Base-by-base conservation (phyloP, 2,888 invertebrate genomes). In the Archips crataeganus region DNA sequence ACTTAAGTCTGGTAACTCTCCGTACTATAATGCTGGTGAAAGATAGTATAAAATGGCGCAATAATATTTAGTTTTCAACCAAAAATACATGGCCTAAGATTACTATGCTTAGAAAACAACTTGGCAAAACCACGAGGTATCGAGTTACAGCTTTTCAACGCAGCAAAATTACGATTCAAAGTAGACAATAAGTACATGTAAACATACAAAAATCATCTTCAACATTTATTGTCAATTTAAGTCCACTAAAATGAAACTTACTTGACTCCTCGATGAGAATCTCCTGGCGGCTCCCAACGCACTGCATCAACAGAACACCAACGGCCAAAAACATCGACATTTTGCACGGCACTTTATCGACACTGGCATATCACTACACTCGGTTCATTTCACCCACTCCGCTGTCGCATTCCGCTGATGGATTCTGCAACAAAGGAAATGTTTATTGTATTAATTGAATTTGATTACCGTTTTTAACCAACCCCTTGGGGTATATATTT, bases 251-350 rank as follows among this genome's bases (percentile, higher is more conserved):
- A 62, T 39, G 73, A 2, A 71, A 87, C 92, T 88, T 68, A 93
- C 93, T 86, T 87, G 93, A 91, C 80, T 93, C 93, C 77, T 93
- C 93, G 63, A 93, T 89, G 6, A 93, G 85, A 42, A 91, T 90
- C 79, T 93, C 93, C 78, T 92, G 92, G 71, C 88, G 89, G 68
- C 89, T 90, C 77, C 87, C 86, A 36, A 88, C 90, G 76, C 87
- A 88, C 78, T 88, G 89, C 77, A 87, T 87, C 74, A 92, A 83
- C 15, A 92, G 82, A 57, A 91, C 80, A 71, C 82, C 85, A 75
- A 90, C 79, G 49, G 89, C 81, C 76, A 88, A 87, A 57, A 74
- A 45, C 70, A 74, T 70, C 81, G 65, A 88, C 79, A 63, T 87
- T 81, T 78, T 86, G 54, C 84, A 84, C 77, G 81, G 79, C 85